Percentiles rank a stretch among this genome's conserved stretches.
phyloP scores from a whole-genome alignment of 2,113 vertebrate genomes.

The Mungos mungo region DNA sequence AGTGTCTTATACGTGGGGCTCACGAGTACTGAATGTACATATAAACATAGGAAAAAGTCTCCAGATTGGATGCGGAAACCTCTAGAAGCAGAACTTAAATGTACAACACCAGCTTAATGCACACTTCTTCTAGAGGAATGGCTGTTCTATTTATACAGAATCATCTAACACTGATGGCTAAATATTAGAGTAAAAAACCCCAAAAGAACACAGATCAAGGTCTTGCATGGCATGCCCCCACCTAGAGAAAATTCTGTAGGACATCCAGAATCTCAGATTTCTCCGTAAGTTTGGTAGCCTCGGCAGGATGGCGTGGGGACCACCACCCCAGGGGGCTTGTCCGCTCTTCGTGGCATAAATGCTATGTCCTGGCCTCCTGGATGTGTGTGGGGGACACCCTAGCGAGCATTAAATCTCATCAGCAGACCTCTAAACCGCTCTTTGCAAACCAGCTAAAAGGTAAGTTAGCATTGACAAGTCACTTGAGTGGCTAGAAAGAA shows the following conservation, averaged over 20 bases:
- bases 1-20: not conserved
- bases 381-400: not conserved
- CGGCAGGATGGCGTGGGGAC: not conserved
- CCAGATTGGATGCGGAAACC: not conserved
- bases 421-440: not conserved
- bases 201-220: not conserved
- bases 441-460: not conserved
- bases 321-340: not conserved
- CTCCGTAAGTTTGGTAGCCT: not conserved
- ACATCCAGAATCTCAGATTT: not conserved
- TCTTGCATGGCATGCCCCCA: not conserved
- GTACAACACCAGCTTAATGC: not conserved
- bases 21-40: not conserved
- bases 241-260: not conserved
- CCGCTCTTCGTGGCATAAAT: not conserved
- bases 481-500: slow-evolving; percentile 52
- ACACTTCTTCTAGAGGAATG: not conserved
- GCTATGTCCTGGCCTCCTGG: not conserved
- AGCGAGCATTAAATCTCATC: not conserved
- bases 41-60: not conserved
- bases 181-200: not conserved
- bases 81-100: not conserved
- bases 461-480: not conserved
- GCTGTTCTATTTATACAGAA: not conserved
- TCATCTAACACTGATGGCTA: not conserved